Evolutionary conservation across 2,113 vertebrate species (phyloP).

Genomic region (Amblyopsis rosae): DNA sequence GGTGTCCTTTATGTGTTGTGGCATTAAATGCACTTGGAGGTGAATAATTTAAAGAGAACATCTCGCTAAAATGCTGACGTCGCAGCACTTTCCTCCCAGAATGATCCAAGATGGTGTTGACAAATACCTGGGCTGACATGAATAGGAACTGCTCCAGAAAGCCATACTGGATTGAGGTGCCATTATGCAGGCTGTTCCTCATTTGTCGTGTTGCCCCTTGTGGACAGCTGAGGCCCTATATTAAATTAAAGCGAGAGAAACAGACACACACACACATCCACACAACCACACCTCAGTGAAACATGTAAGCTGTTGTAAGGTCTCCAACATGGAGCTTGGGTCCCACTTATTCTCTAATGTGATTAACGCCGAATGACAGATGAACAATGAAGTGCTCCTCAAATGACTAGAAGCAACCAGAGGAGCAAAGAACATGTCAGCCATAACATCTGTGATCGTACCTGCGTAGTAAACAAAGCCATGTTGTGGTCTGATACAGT

Average conservation of each 20-base stretch:
- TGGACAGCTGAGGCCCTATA: constrained; percentile 51
- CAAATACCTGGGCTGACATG: constrained; percentile 32
- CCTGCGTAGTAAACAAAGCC: constrained; percentile 48
- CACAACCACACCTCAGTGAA: constrained; percentile 24
- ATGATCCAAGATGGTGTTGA: constrained; percentile 27
- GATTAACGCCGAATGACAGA: constrained; percentile 62
- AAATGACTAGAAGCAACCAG: constrained; percentile 64
- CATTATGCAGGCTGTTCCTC: constrained; percentile 58
- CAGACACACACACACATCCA: constrained; percentile 30
- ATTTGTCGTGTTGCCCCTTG: constrained; percentile 56
- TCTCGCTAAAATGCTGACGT: constrained; percentile 37
- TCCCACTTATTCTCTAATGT: constrained; percentile 52
- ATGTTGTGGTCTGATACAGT: constrained; percentile 3
- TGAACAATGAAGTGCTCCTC: constrained; percentile 52
- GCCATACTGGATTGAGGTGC: constrained; percentile 53
- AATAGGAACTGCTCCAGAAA: constrained; percentile 43
- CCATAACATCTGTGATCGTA: constrained; percentile 64
- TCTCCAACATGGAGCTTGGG: constrained; percentile 43
- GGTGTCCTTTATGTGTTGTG: constrained; percentile 26
- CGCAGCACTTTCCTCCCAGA: constrained; percentile 9
- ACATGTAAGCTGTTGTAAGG: constrained; percentile 22
- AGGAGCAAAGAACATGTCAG: constrained; percentile 49
- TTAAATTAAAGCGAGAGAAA: constrained; percentile 61
- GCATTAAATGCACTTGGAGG: constrained; percentile 1
- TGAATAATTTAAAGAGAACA: constrained; percentile 18